Base-by-base conservation (phyloP, 2,888 invertebrate genomes). In the Ceraclea dissimilis region DNA sequence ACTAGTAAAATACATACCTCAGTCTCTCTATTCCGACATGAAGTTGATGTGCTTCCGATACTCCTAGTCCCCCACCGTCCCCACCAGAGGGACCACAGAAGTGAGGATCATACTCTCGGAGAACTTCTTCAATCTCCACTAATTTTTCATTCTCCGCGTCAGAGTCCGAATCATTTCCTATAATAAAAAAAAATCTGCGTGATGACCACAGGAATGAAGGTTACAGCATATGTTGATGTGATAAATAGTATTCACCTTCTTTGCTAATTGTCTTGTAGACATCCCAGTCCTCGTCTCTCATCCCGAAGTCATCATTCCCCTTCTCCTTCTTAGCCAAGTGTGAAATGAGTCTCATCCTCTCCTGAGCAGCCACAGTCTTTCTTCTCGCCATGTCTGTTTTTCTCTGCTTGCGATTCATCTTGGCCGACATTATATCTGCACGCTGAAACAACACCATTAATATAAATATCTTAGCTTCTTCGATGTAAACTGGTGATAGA, bases 201-300 rank as follows among this genome's bases (percentile, higher is more conserved):
- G 26, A 26, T 26, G 10, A 26, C 26, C n/a, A n/a, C n/a, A n/a
- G 26, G 26, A 26, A 26, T 26, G 26, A 26, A n/a, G 26, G 10
- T 26, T 6, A 26, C 26, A 26, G 4, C 26, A 26, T 10, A 26
- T 26, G 10, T n/a, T n/a, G 10, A 26, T 26, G 10, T 26, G n/a
- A n/a, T 26, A 26, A 26, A 26, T 26, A 26, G 10, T 26, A 6
- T 26, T 61, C 64, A 62, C 68, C 71, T 66, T 84, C 83, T 66
- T 79, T 76, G 65, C 83, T 87, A 54, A 95, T 91, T 20, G 85
- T 90, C 74, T 95, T 95, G 68, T 96, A 96, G 1, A 95, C 93
- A 72, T 95, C 93, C 95, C 95, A 96, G 70, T 96, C 95, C 67
- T 93, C 92, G 70, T 95, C 95, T 64, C 92, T 82, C 75, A 89